A percentile compares a stretch with the other conserved stretches of the same genome.
These are phyloP conservation scores for Callithrix jacchus DNA, from an alignment of 2,113 vertebrate species.

Conservation along the genomic window DNA sequence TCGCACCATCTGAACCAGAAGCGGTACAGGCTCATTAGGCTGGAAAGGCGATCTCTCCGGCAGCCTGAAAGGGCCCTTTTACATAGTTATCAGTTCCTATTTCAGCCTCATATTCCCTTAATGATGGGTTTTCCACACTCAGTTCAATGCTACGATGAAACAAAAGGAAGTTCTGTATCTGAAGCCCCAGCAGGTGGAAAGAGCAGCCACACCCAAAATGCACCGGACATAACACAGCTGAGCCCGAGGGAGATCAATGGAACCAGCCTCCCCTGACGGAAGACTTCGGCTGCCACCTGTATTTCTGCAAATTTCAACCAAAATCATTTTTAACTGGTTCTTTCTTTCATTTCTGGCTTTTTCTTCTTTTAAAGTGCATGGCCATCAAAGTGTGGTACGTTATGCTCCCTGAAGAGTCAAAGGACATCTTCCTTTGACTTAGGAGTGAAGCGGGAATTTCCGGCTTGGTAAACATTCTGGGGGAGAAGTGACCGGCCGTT, in stretches of 20 bases:
- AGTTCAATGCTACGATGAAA: neutral
- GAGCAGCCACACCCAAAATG: neutral
- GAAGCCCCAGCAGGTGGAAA: neutral
- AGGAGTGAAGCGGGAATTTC: too few relatives aligned
- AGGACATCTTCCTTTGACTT: neutral
- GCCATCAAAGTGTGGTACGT: neutral
- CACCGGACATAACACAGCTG: neutral
- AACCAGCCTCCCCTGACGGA: accelerated
- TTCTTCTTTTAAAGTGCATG: accelerated
- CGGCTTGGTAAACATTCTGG: neutral
- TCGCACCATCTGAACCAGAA: neutral
- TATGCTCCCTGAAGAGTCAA: neutral
- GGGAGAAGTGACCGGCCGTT: too few relatives aligned
- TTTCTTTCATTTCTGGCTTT: neutral
- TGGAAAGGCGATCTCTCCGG: accelerated
- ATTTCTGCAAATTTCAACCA: accelerated
- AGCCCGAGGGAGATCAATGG: neutral
- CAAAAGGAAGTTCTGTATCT: neutral
- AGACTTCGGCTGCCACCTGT: too few relatives aligned
- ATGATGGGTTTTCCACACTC: neutral
- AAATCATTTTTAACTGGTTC: accelerated
- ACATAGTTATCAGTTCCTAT: neutral
- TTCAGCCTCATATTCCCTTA: neutral
- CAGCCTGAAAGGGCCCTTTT: neutral
- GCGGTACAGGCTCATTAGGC: accelerated